A percentile compares a stretch with the other conserved stretches of the same genome.
These are phyloP conservation scores for Hedya salicella DNA, from an alignment of 2,888 invertebrate genomes.

Conservation along the genomic window DNA sequence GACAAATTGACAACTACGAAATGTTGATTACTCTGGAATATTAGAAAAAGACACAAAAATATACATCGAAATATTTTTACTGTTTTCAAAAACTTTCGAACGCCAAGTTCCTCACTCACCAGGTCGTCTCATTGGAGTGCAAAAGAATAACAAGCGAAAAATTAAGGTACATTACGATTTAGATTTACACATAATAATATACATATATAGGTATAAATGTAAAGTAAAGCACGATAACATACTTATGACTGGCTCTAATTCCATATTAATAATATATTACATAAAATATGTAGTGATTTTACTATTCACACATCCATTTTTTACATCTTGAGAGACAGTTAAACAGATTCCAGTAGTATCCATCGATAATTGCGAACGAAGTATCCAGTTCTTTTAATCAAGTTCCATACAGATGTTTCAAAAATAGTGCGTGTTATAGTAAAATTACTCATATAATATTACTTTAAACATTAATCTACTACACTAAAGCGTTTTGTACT, in stretches of 20 bases:
- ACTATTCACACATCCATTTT: background rate
- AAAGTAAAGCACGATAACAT: constrained; percentile 18
- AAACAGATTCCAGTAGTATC: too few species aligned
- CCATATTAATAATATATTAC: constrained; percentile 7
- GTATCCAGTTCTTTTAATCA: too few species aligned
- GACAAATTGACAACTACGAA: too few species aligned
- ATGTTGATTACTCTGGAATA: too few species aligned
- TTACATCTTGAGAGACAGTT: too few species aligned
- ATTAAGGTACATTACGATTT: too few species aligned
- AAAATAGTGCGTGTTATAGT: background rate
- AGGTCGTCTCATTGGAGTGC: background rate
- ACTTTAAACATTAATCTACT: constrained; percentile 3
- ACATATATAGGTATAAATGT: background rate
- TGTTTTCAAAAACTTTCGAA: too few species aligned
- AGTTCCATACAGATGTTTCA: too few species aligned
- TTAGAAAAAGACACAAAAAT: too few species aligned
- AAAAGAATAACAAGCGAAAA: background rate
- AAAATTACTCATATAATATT: background rate
- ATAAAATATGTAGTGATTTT: background rate
- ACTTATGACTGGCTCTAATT: constrained; percentile 38
- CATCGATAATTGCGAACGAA: too few species aligned
- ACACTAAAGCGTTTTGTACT: constrained; percentile 44
- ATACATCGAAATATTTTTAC: too few species aligned
- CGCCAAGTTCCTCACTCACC: too few species aligned
- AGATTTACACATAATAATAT: background rate